phyloP scores from a whole-genome alignment of 2,888 invertebrate species.

The Catocala fraxini region DNA sequence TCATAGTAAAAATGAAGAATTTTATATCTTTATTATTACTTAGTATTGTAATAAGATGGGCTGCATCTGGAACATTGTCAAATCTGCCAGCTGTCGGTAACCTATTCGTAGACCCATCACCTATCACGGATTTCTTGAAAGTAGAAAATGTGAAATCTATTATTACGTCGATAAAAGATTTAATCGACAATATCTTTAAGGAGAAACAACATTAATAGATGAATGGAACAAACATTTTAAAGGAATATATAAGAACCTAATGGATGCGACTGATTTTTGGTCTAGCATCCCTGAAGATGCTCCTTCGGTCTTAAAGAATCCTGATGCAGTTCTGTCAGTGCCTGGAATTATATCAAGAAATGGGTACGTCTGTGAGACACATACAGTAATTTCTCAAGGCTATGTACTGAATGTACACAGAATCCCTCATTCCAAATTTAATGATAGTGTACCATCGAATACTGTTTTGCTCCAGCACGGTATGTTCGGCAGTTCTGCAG shows the following conservation, averaged over 20 bases:
- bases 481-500: conserved; percentile 91
- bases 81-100: conserved; percentile 37
- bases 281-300: conserved; percentile 60
- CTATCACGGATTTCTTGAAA: conserved; percentile 46
- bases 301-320: conserved; percentile 60
- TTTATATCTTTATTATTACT: conserved; percentile 35
- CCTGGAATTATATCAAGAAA: conserved; percentile 79
- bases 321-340: conserved; percentile 72
- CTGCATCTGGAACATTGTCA: conserved; percentile 38
- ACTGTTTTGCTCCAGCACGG: conserved; percentile 93
- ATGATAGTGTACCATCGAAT: conserved; percentile 58
- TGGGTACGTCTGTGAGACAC: conserved; percentile 91
- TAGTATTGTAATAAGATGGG: conserved; percentile 20
- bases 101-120: conserved; percentile 23
- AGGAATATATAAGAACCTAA: conserved; percentile 62
- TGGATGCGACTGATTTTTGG: conserved; percentile 62
- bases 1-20: conserved; percentile 51
- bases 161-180: conserved; percentile 58
- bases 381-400: conserved; percentile 92
- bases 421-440: conserved; percentile 88
- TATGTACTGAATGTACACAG: conserved; percentile 94
- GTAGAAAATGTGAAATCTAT: conserved; percentile 61
- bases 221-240: conserved; percentile 69
- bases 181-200: conserved; percentile 63
- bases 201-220: conserved; percentile 64